phyloP scores from a whole-genome alignment of 2,113 vertebrate species.

The Illadopsis cleaveri region DNA sequence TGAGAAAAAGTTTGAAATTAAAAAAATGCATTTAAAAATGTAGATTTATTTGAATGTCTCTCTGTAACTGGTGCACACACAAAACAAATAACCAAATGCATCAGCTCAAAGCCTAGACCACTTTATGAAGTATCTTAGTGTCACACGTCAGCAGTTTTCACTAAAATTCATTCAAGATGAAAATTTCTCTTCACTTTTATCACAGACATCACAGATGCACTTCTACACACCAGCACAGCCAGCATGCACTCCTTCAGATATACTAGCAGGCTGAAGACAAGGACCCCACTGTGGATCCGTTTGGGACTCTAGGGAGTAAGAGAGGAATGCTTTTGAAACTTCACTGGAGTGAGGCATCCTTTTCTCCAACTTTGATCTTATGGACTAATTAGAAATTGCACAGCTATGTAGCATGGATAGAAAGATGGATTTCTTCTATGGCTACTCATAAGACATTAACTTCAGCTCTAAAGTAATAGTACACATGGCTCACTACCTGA shows the following conservation, averaged over 20 bases:
- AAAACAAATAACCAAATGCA: not conserved
- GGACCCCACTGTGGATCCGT: not conserved
- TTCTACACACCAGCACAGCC: not conserved
- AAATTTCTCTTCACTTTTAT: not conserved
- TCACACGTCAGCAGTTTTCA: not conserved
- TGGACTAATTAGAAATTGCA: not conserved
- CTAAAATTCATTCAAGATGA: not conserved
- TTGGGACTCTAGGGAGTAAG: not conserved
- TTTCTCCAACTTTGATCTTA: not conserved
- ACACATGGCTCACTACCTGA: accelerated
- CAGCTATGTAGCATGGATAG: not conserved
- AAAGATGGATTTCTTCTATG: not conserved
- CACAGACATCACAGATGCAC: not conserved
- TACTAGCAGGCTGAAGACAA: not conserved
- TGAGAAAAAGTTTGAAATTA: not conserved
- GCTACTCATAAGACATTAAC: not conserved
- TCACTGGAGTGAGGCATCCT: not conserved
- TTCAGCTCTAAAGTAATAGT: not conserved
- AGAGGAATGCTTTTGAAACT: not conserved
- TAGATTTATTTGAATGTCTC: not conserved
- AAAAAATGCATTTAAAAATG: not conserved
- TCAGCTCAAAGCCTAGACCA: not conserved
- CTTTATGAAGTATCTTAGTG: not conserved
- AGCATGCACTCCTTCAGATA: accelerated
- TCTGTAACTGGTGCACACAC: not conserved